Evolutionary conservation across 1,140 invertebrate genomes (phyloP).

Genomic region (Nymphalis io): DNA sequence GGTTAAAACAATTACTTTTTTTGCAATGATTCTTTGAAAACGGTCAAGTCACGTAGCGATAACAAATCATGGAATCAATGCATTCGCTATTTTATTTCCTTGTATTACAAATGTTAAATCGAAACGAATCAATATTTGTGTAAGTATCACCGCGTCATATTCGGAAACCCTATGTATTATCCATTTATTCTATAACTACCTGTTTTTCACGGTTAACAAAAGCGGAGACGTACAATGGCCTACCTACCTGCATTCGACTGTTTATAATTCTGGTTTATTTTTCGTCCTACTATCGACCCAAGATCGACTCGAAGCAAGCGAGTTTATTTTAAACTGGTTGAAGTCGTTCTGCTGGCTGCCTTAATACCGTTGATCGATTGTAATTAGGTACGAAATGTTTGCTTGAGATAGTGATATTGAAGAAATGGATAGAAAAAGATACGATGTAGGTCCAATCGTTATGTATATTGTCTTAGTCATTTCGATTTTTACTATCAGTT

Average conservation of each 20-base stretch:
- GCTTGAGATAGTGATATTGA: neutral
- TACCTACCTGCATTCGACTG: slow-evolving; percentile 37
- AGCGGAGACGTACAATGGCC: neutral
- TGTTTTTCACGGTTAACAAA: slow-evolving; percentile 42
- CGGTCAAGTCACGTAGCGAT: neutral
- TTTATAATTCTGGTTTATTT: slow-evolving; percentile 42
- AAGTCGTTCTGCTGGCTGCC: slow-evolving; percentile 37
- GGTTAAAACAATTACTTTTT: no score
- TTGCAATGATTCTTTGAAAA: neutral
- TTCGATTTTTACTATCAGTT: no score
- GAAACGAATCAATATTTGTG: neutral
- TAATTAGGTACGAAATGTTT: neutral
- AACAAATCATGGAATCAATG: neutral
- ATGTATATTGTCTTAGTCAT: no score
- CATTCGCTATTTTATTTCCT: neutral
- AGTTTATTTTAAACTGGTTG: slow-evolving; percentile 58
- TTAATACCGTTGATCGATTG: slow-evolving; percentile 35
- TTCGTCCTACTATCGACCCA: slow-evolving; percentile 37
- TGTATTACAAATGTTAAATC: neutral
- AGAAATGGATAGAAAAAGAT: no score
- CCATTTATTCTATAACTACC: slow-evolving; percentile 42
- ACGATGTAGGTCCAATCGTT: no score
- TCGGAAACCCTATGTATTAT: neutral
- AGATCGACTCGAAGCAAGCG: slow-evolving; percentile 52
- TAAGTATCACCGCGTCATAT: neutral